phyloP scores from a whole-genome alignment of 1,140 invertebrate genomes.

The Tetramorium parvispinum region DNA sequence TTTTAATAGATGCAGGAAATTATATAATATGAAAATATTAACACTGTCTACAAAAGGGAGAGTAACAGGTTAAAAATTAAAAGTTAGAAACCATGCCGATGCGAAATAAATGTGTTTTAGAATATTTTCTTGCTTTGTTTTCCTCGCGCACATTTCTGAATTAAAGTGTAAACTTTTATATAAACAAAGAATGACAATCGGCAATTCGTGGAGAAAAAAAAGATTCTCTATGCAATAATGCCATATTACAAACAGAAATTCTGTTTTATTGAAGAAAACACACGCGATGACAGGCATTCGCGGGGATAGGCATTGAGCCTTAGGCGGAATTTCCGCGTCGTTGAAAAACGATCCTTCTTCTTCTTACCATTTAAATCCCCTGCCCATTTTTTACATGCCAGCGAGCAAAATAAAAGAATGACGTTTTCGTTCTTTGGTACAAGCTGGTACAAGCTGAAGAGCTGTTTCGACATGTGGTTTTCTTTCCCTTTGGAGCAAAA shows the following conservation, averaged over 20 bases:
- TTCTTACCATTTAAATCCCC: conserved; percentile 25
- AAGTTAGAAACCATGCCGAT: not conserved
- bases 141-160: not conserved
- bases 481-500: not conserved
- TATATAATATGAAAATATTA: not conserved
- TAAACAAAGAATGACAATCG: not conserved
- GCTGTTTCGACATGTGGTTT: conserved; percentile 45
- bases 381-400: conserved; percentile 46
- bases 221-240: not conserved
- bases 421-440: conserved; percentile 21
- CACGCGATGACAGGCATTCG: not conserved
- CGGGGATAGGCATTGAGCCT: not conserved
- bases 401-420: conserved; percentile 28
- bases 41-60: not conserved
- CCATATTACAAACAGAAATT: not conserved
- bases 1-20: not conserved
- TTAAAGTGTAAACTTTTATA: not conserved
- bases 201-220: not conserved
- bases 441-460: not conserved
- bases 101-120: not conserved
- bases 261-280: conserved; percentile 1
- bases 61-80: not conserved
- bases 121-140: not conserved
- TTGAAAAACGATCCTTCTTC: conserved; percentile 7
- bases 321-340: conserved; percentile 16